Conservation (phyloP, 2,888 invertebrate genomes). For the Plebejus argus region DNA sequence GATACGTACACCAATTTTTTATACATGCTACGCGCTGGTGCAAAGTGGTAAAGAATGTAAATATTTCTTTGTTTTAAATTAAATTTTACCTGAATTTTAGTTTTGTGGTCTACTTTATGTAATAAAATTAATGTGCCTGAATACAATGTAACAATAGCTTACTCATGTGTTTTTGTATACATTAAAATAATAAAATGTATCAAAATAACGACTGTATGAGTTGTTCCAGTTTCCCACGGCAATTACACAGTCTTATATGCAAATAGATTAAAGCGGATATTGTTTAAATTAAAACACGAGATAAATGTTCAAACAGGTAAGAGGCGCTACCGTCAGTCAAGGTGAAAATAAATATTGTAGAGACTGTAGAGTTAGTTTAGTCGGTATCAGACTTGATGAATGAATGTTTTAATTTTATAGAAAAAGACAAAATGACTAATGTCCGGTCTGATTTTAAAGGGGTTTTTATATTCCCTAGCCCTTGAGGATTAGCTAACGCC, state of each 20-base stretch:
- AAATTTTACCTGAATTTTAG: neutral
- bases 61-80: neutral
- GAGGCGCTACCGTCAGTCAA: neutral
- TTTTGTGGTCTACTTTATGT: neutral
- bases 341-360: neutral
- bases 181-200: neutral
- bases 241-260: neutral
- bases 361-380: neutral
- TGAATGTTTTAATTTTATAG: too few relatives aligned
- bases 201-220: neutral
- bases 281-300: constrained; percentile 23
- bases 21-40: too few relatives aligned
- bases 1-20: too few relatives aligned
- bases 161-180: neutral
- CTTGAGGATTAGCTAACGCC: too few relatives aligned
- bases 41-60: neutral
- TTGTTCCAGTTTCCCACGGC: constrained; percentile 17
- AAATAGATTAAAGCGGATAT: constrained; percentile 19
- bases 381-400: too few relatives aligned
- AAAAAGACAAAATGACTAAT: too few relatives aligned
- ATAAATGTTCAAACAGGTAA: constrained; percentile 7
- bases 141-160: neutral
- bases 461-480: too few relatives aligned
- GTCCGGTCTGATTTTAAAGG: too few relatives aligned
- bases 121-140: neutral